Evolutionary conservation across 1,140 invertebrate genomes (phyloP), one percentile per base, ranked within the genome.

Genomic region (Apis cerana): DNA sequence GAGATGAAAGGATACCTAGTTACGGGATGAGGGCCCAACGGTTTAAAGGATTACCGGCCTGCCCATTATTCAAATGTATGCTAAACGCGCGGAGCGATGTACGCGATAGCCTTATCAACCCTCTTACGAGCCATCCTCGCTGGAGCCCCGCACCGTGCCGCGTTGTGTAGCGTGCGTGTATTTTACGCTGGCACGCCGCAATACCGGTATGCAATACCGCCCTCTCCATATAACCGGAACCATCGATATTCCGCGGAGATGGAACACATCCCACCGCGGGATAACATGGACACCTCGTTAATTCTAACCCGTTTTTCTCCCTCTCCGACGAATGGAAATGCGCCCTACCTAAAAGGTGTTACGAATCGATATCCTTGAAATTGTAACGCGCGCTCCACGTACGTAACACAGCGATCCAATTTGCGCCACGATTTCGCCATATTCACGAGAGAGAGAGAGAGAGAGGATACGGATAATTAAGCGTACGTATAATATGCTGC

Each of bases 1-100:
- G 91, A 94, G 93, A 94, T 94, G 93, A 94, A 94, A 94, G 93
- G 93, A 94, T 94, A 94, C 91, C 92, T 94, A 93, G 92, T 94
- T 93, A 94, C 92, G 91, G 89, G 92, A 94, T 93, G 92, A 93
- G 92, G 90, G 88, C 91, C 86, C 92, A 82, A 83, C 88, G 87
- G 92, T 94, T 94, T 94, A 94, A 94, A 93, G 93, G 93, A 94
- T 94, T 94, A 93, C 92, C 92, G 88, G 90, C 90, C 93, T 92
- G 89, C 89, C 92, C 93, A 94, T 94, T 94, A 94, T 94, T 94
- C 92, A 94, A 94, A 94, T 94, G 91, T 94, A 94, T 94, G 93
- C 93, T 94, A 94, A 94, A 94, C 92, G 92, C 91, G 91, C 86
- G 89, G 91, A 91, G 87, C 84, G 87, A 91, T 94, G 91, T 89